Conservation (phyloP, 2,888 invertebrate genomes). For the Acanthoscelides obtectus region DNA sequence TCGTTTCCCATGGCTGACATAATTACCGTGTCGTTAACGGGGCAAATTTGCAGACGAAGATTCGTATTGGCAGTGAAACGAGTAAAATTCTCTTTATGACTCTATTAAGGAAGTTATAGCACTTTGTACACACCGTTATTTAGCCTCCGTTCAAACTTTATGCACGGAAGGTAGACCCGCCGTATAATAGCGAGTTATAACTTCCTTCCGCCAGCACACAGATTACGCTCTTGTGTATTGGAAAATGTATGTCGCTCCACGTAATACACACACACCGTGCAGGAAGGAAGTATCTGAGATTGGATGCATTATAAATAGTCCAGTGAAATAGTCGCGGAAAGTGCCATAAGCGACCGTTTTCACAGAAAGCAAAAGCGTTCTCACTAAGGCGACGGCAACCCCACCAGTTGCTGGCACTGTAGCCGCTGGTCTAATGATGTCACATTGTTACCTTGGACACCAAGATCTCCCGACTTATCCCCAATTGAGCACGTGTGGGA, state of each 20-base stretch:
- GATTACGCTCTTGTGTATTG: not conserved
- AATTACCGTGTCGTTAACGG: not conserved
- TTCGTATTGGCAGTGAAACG: not conserved
- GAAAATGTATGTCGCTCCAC: not conserved
- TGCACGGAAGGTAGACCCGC: not conserved
- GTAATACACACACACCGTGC: not conserved
- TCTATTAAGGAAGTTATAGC: not conserved
- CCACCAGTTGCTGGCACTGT: too few relatives aligned
- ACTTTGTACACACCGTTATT: not conserved
- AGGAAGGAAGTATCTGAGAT: not conserved
- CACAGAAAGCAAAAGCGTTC: too few relatives aligned
- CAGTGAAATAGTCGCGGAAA: too few relatives aligned
- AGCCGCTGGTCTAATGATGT: too few relatives aligned
- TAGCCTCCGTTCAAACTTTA: not conserved
- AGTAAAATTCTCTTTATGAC: not conserved
- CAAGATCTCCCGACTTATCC: too few relatives aligned
- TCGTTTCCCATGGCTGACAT: not conserved
- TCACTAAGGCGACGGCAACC: too few relatives aligned
- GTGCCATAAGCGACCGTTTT: too few relatives aligned
- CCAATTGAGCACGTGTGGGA: too few relatives aligned
- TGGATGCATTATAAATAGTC: not conserved
- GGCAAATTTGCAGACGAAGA: not conserved
- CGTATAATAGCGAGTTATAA: not conserved
- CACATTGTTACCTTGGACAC: too few relatives aligned
- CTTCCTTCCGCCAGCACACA: not conserved